phyloP scores from a whole-genome alignment of 2,797 vertebrate genomes.

The Smutsia gigantea region DNA sequence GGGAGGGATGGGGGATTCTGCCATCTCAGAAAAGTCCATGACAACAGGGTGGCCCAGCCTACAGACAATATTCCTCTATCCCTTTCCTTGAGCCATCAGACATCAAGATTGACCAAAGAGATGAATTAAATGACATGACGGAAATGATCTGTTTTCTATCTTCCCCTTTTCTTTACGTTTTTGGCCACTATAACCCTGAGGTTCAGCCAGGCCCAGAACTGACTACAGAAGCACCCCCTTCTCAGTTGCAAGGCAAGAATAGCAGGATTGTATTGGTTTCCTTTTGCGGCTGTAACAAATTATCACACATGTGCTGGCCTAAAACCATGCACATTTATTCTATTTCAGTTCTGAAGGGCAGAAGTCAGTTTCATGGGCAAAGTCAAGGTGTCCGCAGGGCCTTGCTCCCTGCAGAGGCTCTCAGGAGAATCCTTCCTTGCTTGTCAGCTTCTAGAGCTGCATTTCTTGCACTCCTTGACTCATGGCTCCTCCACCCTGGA shows the following conservation, averaged over 20 bases:
- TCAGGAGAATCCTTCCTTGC: too few relatives aligned
- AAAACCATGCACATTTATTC: not conserved
- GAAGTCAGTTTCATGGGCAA: not conserved
- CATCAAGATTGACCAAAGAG: not conserved
- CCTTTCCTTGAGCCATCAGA: not conserved
- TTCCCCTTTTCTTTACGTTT: too few relatives aligned
- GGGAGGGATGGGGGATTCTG: not conserved
- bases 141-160: not conserved
- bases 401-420: too few relatives aligned
- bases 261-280: not conserved
- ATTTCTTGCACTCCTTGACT: fast-evolving
- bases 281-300: not conserved
- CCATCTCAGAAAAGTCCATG: fast-evolving
- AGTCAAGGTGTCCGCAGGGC: not conserved
- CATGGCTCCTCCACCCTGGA: too few relatives aligned
- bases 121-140: not conserved
- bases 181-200: not conserved
- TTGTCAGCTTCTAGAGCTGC: not conserved
- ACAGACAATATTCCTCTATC: not conserved
- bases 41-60: not conserved
- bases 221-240: not conserved
- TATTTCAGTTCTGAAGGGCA: not conserved
- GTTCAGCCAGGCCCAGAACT: too few relatives aligned
- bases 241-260: not conserved
- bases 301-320: too few relatives aligned